Conservation (phyloP, 2,888 invertebrate genomes). For the Pachymerium ferrugineum region DNA sequence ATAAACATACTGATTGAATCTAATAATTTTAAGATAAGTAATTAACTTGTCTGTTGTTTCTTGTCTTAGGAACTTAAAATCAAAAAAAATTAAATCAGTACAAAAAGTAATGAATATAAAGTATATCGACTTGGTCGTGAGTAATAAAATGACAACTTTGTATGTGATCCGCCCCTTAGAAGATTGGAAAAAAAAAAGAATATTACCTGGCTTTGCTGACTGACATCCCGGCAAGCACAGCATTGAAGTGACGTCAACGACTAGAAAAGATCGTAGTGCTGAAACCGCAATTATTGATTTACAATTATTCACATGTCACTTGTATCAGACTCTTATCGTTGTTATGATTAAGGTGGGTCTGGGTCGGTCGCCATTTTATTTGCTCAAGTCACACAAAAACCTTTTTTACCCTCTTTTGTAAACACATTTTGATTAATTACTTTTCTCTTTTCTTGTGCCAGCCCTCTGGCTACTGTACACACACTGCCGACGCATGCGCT, state of each 20-base stretch:
- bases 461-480: slow-evolving; percentile 10
- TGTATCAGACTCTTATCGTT: background rate
- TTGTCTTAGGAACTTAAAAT: no score
- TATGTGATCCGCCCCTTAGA: no score
- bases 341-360: slow-evolving; percentile 9
- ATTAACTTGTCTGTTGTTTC: no score
- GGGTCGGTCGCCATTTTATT: slow-evolving; percentile 10
- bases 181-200: no score
- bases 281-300: background rate
- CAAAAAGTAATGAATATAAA: no score
- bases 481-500: slow-evolving; percentile 7
- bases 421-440: slow-evolving; percentile 21
- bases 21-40: no score
- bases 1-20: no score
- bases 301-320: slow-evolving; percentile 6
- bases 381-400: background rate
- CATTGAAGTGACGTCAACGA: background rate
- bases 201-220: no score
- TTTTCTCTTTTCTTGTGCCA: slow-evolving; percentile 3
- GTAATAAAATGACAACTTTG: no score
- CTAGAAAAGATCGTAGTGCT: background rate
- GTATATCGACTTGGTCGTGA: no score
- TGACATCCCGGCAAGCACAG: no score
- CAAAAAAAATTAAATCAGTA: no score
- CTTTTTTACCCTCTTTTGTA: slow-evolving; percentile 15